Evolutionary conservation across 2,888 invertebrate species (phyloP).

Genomic region (Silvanus unidentatus): DNA sequence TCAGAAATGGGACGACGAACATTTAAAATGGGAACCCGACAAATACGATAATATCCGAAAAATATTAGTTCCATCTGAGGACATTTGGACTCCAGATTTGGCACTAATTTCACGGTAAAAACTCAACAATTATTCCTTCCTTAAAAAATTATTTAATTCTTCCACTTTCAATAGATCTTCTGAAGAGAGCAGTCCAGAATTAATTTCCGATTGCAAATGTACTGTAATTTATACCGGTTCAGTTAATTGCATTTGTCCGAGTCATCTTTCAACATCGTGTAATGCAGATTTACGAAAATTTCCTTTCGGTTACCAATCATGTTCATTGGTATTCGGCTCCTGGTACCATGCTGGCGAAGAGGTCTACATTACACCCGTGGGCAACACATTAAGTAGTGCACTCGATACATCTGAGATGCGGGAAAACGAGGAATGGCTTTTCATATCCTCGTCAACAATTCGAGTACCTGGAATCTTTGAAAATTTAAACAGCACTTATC

Average conservation of each 20-base stretch:
- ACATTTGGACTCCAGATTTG: background rate
- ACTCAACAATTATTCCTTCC: background rate
- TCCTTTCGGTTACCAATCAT: background rate
- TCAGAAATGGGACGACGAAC: conserved; percentile 3
- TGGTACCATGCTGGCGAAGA: conserved; percentile 1
- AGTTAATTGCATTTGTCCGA: background rate
- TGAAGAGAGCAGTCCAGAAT: background rate
- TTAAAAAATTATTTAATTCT: too few species aligned
- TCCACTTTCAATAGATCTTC: too few species aligned
- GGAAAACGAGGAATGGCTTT: too few species aligned
- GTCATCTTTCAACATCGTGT: background rate
- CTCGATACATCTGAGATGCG: too few species aligned
- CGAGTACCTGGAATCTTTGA: too few species aligned
- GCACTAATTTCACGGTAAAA: background rate
- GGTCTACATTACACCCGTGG: background rate
- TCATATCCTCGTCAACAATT: too few species aligned
- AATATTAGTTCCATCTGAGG: background rate
- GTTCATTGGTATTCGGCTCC: background rate
- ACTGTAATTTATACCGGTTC: background rate
- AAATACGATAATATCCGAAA: background rate
- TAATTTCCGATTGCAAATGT: background rate
- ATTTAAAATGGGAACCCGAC: background rate
- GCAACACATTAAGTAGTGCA: too few species aligned
- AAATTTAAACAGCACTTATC: too few species aligned
- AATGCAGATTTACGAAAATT: background rate